These are phyloP conservation scores for Volucella inflata DNA, from an alignment of 2,888 invertebrate species.

Conservation along the genomic window DNA sequence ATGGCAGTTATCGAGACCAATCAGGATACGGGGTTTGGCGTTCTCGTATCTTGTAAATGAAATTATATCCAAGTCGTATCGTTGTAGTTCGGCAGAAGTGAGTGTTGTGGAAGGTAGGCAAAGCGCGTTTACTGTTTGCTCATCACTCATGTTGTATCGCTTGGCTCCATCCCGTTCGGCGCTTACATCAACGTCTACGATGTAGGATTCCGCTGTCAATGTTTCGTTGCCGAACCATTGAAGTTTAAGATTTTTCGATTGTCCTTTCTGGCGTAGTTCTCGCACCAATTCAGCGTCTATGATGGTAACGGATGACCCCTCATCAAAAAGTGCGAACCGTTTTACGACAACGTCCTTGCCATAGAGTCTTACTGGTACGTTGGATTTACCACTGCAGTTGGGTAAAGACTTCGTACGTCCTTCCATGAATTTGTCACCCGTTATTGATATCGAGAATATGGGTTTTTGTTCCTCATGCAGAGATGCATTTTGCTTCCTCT, in stretches of 20 bases:
- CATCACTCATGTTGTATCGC: background rate
- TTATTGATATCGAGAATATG: background rate
- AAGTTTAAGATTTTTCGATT: constrained; percentile 42
- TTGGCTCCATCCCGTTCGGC: constrained; percentile 6
- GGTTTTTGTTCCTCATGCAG: constrained; percentile 23
- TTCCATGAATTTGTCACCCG: background rate
- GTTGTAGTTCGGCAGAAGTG: background rate
- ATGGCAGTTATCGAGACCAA: constrained; percentile 27
- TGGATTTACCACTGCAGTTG: constrained; percentile 3
- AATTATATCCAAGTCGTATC: no score
- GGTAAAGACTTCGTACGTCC: constrained; percentile 13
- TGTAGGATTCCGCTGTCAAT: background rate
- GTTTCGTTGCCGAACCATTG: constrained; percentile 44
- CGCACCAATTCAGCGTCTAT: constrained; percentile 51
- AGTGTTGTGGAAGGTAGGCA: constrained; percentile 4
- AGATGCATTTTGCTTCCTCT: constrained; percentile 14
- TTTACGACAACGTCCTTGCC: constrained; percentile 1
- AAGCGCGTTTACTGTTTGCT: background rate
- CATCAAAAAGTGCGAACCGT: constrained; percentile 50
- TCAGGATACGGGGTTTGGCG: constrained; percentile 15
- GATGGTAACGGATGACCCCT: constrained; percentile 59
- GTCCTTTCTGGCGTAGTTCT: constrained; percentile 42
- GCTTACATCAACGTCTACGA: constrained; percentile 15
- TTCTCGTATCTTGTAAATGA: constrained; percentile 4
- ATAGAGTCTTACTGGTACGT: constrained; percentile 53